Percentiles rank a stretch among this genome's conserved stretches.
Conservation (phyloP, 2,888 invertebrate species). For the Mesorhabditis sp. region DNA sequence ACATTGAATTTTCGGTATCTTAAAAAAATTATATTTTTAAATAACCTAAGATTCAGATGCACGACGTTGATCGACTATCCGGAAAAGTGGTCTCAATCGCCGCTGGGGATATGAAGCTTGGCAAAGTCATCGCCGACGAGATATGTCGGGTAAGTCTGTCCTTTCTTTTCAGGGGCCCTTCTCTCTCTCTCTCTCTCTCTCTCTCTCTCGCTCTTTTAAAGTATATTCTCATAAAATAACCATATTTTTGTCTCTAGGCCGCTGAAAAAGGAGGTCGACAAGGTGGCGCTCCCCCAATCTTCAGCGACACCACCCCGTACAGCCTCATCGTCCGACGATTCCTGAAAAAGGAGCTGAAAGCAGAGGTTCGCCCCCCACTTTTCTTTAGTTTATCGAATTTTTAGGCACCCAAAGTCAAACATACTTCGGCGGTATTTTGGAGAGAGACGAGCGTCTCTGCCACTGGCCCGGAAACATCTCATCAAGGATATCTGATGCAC, state of each 20-base stretch:
- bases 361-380: too few relatives aligned
- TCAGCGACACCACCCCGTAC: slow-evolving; percentile 16
- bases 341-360: slow-evolving; percentile 14
- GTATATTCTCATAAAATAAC: too few relatives aligned
- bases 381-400: slow-evolving; percentile 5
- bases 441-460: slow-evolving; percentile 15
- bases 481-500: not conserved
- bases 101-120: slow-evolving; percentile 18
- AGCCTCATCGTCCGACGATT: slow-evolving; percentile 20
- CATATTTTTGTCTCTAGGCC: slow-evolving; percentile 11
- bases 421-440: slow-evolving; percentile 20
- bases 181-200: too few relatives aligned
- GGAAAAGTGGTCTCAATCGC: slow-evolving; percentile 12
- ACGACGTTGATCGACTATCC: slow-evolving; percentile 8
- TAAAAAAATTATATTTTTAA: not conserved
- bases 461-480: slow-evolving; percentile 8
- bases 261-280: not conserved
- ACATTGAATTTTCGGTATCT: slow-evolving; percentile 10
- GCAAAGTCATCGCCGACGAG: slow-evolving; percentile 13
- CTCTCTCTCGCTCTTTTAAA: not conserved
- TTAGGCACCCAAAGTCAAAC: slow-evolving; percentile 13
- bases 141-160: slow-evolving; percentile 11
- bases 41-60: not conserved
- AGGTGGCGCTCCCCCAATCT: slow-evolving; percentile 1
- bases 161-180: too few relatives aligned